Evolutionary conservation across 2,888 invertebrate genomes (phyloP).

Genomic region (Prosapia bicincta): DNA sequence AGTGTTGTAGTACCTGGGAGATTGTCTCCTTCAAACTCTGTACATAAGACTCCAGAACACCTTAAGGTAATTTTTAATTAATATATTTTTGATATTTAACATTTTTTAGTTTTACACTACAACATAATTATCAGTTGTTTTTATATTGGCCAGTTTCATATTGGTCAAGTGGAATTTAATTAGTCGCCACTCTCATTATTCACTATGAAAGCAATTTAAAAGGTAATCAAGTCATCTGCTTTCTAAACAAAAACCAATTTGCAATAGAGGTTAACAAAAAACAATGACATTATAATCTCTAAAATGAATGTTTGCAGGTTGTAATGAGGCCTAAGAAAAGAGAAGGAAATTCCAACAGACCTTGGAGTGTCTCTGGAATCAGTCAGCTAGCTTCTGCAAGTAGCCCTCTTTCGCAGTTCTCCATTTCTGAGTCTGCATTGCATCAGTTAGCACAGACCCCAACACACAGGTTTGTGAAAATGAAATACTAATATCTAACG

Average conservation of each 20-base stretch:
- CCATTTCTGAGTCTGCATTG: constrained; percentile 85
- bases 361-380: constrained; percentile 87
- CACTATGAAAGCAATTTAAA: too few species aligned
- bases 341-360: constrained; percentile 53
- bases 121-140: too few species aligned
- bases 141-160: too few species aligned
- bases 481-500: too few species aligned
- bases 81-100: too few species aligned
- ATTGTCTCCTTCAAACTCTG: constrained; percentile 33
- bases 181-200: too few species aligned
- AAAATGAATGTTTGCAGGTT: constrained; percentile 51
- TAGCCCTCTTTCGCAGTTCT: constrained; percentile 57
- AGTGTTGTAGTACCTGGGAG: constrained; percentile 43
- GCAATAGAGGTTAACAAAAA: too few species aligned
- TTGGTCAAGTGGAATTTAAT: too few species aligned
- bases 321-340: constrained; percentile 61
- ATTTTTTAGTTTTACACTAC: too few species aligned
- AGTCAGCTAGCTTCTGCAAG: constrained; percentile 59
- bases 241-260: not conserved
- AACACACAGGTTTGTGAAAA: constrained; percentile 35
- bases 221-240: too few species aligned
- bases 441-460: constrained; percentile 60
- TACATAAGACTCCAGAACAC: constrained; percentile 41
- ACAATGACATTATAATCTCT: too few species aligned
- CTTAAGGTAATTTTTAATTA: constrained; percentile 40